A percentile compares a stretch with the other conserved stretches of the same genome.
Evolutionary conservation across 2,888 invertebrate species (phyloP).

Genomic region (Pasiphila rectangulata): DNA sequence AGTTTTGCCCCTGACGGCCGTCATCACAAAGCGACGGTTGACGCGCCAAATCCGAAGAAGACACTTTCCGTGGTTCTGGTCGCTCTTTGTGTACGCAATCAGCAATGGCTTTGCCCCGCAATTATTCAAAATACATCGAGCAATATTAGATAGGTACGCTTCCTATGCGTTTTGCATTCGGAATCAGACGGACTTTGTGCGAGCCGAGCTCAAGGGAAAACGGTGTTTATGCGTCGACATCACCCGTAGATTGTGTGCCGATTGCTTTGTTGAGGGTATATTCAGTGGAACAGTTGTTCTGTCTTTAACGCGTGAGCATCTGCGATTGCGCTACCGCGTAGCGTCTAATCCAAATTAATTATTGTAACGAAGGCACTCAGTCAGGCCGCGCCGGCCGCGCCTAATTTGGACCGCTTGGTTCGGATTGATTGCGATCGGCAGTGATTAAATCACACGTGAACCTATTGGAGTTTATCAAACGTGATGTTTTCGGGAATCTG

Average conservation of each 20-base stretch:
- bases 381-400: neutral
- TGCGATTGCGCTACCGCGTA: neutral
- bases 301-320: neutral
- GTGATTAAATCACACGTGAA: slow-evolving; percentile 18
- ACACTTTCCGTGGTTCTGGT: slow-evolving; percentile 60
- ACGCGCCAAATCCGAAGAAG: slow-evolving; percentile 57
- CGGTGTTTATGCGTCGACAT: slow-evolving; percentile 62
- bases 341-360: slow-evolving; percentile 11
- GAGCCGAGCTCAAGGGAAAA: slow-evolving; percentile 56
- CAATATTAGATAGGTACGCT: slow-evolving; percentile 78
- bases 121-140: slow-evolving; percentile 79
- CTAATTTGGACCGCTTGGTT: slow-evolving; percentile 12
- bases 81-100: slow-evolving; percentile 71
- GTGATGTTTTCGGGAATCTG: slow-evolving; percentile 3
- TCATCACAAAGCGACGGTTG: slow-evolving; percentile 32
- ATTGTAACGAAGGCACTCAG: slow-evolving; percentile 15
- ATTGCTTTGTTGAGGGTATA: slow-evolving; percentile 56
- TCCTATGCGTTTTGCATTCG: slow-evolving; percentile 77
- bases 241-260: slow-evolving; percentile 64
- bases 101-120: slow-evolving; percentile 62
- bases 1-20: slow-evolving; percentile 26
- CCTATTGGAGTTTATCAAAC: slow-evolving; percentile 14
- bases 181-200: slow-evolving; percentile 75
- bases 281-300: neutral
- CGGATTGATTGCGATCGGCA: slow-evolving; percentile 17